A percentile compares a stretch with the other conserved stretches of the same genome.
Conservation (phyloP, 2,113 vertebrate genomes). For the Craseonycteris thonglongyai region DNA sequence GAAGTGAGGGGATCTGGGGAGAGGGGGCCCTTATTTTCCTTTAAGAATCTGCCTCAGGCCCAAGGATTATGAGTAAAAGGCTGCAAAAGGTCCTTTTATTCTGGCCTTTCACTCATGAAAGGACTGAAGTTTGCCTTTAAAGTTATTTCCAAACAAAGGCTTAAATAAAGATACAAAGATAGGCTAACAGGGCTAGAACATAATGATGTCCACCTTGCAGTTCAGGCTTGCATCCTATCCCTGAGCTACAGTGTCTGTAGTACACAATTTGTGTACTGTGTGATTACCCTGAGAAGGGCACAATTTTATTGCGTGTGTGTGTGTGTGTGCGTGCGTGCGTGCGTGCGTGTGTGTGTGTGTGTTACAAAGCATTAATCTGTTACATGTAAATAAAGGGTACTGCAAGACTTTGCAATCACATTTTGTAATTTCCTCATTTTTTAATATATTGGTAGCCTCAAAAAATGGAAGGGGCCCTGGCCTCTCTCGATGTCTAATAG, state of each 20-base stretch:
- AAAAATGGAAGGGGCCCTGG: background rate
- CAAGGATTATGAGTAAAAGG: background rate
- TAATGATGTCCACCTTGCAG: background rate
- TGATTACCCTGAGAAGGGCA: background rate
- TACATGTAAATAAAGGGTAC: background rate
- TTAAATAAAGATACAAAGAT: background rate
- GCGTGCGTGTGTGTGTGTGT: background rate
- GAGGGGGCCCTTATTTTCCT: background rate
- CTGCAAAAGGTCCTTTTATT: background rate
- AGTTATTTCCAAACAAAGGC: background rate
- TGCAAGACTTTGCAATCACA: background rate
- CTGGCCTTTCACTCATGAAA: background rate
- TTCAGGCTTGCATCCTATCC: background rate
- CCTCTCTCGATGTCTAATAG: background rate
- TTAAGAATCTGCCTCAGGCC: background rate
- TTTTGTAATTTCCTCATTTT: constrained; percentile 42
- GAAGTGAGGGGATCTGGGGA: background rate
- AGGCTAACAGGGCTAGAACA: background rate
- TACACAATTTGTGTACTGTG: background rate
- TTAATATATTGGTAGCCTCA: background rate
- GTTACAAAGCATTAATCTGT: background rate
- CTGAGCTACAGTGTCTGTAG: background rate
- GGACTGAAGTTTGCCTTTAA: background rate
- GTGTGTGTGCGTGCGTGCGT: too few relatives aligned
- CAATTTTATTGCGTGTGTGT: background rate